Evolutionary conservation across 2,113 vertebrate species (phyloP).

Genomic region (Phycodurus eques): DNA sequence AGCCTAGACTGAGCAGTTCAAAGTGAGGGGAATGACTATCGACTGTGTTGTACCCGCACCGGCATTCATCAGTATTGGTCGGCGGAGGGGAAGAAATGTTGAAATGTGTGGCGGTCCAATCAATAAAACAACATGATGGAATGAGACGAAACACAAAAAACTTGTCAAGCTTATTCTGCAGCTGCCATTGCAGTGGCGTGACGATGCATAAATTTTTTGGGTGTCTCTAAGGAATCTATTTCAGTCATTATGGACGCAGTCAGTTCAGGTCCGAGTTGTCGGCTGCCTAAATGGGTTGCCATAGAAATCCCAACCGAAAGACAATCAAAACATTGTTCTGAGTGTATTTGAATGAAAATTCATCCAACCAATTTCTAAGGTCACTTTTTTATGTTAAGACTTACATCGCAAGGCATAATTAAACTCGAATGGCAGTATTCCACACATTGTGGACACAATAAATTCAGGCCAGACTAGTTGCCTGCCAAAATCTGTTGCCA

Average conservation of each 20-base stretch:
- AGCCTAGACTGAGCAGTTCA: conserved; percentile 15
- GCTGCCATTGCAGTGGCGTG: conserved; percentile 11
- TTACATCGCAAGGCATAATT: too few relatives aligned
- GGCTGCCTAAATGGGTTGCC: neutral
- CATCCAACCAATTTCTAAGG: too few relatives aligned
- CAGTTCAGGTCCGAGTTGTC: neutral
- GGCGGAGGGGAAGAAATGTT: conserved; percentile 5
- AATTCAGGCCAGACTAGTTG: neutral
- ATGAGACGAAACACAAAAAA: neutral
- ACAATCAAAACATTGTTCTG: neutral
- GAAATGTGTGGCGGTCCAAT: conserved; percentile 3
- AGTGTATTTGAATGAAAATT: too few relatives aligned
- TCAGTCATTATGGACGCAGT: neutral
- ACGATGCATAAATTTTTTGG: neutral
- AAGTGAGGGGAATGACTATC: conserved; percentile 18
- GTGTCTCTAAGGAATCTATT: neutral
- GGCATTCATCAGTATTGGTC: conserved; percentile 25
- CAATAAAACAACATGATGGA: conserved; percentile 7
- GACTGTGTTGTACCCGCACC: conserved; percentile 23
- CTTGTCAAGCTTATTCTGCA: neutral
- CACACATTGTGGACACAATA: neutral
- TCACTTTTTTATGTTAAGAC: too few relatives aligned
- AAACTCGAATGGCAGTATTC: neutral
- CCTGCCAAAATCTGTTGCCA: neutral
- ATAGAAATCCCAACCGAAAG: neutral